Conservation (phyloP, 2,113 vertebrate species). For the Cathartes aura region DNA sequence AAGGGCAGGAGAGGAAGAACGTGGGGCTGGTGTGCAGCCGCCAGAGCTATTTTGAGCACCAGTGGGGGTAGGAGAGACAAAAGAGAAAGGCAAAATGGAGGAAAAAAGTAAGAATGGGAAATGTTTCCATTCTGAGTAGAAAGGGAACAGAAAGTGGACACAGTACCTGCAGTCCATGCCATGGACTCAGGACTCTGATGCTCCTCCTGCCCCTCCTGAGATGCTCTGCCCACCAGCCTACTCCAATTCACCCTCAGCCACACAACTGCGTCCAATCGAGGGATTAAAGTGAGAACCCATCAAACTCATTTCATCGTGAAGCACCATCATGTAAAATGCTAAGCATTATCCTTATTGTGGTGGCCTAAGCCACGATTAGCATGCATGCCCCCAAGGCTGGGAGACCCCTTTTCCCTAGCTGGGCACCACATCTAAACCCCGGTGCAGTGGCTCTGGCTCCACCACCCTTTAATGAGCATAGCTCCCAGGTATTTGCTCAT, state of each 20-base stretch:
- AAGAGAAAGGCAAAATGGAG: not conserved
- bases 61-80: not conserved
- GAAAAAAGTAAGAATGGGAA: not conserved
- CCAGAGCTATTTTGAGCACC: not conserved
- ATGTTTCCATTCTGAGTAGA: not conserved
- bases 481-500: not conserved
- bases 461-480: not conserved
- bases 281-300: not conserved
- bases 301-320: not conserved
- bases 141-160: not conserved
- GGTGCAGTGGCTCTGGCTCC: not conserved
- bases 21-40: not conserved
- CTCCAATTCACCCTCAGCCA: not conserved
- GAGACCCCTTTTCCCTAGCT: not conserved
- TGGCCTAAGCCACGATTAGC: not conserved
- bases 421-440: fast-evolving
- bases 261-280: fast-evolving
- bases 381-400: not conserved
- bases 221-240: not conserved
- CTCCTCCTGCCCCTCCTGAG: not conserved
- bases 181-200: not conserved
- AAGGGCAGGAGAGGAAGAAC: not conserved
- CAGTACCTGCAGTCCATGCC: not conserved
- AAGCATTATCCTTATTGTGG: not conserved
- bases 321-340: not conserved